Conservation (phyloP, 2,113 vertebrate genomes). For the Cepphus grylle region DNA sequence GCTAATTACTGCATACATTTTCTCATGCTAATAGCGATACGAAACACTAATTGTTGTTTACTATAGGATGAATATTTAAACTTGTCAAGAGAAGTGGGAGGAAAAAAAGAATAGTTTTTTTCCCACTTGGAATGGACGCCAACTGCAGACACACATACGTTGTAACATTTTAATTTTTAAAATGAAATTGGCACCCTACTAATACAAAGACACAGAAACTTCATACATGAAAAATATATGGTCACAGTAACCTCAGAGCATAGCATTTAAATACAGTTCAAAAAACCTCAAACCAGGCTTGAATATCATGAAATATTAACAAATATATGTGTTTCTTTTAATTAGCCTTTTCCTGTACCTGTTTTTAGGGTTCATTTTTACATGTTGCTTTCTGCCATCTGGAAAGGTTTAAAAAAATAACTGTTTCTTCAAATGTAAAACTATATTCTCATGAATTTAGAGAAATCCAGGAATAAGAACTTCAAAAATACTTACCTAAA, state of each 20-base stretch:
- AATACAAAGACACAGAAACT: background rate
- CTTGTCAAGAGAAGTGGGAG: background rate
- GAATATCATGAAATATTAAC: background rate
- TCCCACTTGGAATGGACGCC: background rate
- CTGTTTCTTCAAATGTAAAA: background rate
- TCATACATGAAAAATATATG: background rate
- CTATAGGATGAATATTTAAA: background rate
- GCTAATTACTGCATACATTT: conserved; percentile 6
- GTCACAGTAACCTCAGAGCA: background rate
- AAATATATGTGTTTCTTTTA: background rate
- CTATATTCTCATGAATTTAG: background rate
- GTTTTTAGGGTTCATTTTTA: background rate
- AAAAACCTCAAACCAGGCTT: background rate
- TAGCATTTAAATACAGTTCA: background rate
- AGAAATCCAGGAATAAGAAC: background rate
- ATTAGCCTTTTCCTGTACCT: background rate
- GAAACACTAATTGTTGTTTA: conserved; percentile 1
- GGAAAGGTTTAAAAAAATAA: background rate
- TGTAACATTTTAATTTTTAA: background rate
- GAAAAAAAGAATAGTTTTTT: background rate
- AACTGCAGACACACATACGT: background rate
- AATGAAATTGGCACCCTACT: background rate
- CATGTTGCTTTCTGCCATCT: background rate
- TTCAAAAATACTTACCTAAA: background rate
- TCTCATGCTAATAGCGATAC: background rate